A percentile compares a stretch with the other conserved stretches of the same genome.
These are phyloP conservation scores for Phycodurus eques DNA, from an alignment of 2,113 vertebrate genomes.

Conservation along the genomic window DNA sequence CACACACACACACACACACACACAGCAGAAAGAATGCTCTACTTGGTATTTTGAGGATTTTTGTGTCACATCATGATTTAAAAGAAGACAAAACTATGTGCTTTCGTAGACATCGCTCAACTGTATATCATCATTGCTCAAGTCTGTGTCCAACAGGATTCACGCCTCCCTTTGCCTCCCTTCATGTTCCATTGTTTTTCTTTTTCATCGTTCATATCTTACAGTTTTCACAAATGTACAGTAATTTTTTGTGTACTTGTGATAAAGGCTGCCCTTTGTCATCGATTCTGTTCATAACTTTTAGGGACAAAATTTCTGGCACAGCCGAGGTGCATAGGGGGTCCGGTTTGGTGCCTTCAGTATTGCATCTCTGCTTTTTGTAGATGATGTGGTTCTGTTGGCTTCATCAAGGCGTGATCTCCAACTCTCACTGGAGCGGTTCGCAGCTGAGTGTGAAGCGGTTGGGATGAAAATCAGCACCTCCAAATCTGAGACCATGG, in stretches of 20 bases:
- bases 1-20: not conserved
- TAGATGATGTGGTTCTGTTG: no score
- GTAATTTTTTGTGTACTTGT: not conserved
- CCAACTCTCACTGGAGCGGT: no score
- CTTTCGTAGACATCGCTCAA: not conserved
- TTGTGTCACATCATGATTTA: slow-evolving; percentile 3
- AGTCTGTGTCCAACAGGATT: not conserved
- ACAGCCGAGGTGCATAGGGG: no score
- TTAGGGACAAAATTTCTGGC: no score
- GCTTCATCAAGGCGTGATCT: no score
- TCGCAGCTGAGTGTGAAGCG: no score
- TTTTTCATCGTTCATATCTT: not conserved
- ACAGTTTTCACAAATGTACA: not conserved
- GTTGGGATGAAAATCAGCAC: no score
- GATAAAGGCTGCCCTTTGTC: not conserved
- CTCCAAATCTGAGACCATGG: no score
- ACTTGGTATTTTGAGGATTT: not conserved
- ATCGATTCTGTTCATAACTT: no score
- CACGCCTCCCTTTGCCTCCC: not conserved
- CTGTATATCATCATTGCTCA: not conserved
- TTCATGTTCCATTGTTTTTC: not conserved
- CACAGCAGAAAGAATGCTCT: not conserved
- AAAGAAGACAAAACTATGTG: slow-evolving; percentile 3
- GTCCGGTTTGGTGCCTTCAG: no score
- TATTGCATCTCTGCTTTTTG: no score